phyloP scores from a whole-genome alignment of 2,113 vertebrate genomes.

The Podilymbus podiceps region DNA sequence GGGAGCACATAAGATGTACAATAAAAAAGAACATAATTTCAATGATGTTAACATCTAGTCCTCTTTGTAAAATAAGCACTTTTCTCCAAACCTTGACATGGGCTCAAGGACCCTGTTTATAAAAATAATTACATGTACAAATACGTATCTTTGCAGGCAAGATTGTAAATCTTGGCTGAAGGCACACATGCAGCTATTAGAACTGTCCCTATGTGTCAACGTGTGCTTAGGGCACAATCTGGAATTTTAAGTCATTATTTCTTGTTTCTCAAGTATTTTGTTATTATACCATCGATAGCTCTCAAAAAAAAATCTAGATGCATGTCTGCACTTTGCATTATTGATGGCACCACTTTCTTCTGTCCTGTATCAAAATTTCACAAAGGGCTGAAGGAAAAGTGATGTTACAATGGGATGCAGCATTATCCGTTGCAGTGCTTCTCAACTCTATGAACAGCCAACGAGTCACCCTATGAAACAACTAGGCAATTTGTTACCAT shows the following conservation, averaged over 20 bases:
- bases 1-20: neutral
- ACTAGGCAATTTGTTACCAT: neutral
- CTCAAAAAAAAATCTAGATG: neutral
- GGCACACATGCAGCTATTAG: neutral
- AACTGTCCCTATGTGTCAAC: neutral
- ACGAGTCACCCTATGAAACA: neutral
- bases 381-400: neutral
- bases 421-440: neutral
- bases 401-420: fast-evolving
- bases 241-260: neutral
- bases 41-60: neutral
- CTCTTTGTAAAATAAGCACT: neutral
- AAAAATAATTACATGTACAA: neutral
- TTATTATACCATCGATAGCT: neutral
- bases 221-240: neutral
- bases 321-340: neutral
- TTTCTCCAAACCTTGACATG: neutral
- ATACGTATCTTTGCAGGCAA: neutral
- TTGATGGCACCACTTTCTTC: neutral
- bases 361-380: neutral
- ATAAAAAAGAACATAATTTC: neutral
- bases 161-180: neutral
- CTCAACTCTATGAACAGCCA: neutral
- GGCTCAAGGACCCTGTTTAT: neutral
- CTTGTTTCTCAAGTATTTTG: neutral